Evolutionary conservation across 2,113 vertebrate genomes (phyloP), one percentile per base, ranked within the genome.

Genomic region (Gnathonemus longibarbis): DNA sequence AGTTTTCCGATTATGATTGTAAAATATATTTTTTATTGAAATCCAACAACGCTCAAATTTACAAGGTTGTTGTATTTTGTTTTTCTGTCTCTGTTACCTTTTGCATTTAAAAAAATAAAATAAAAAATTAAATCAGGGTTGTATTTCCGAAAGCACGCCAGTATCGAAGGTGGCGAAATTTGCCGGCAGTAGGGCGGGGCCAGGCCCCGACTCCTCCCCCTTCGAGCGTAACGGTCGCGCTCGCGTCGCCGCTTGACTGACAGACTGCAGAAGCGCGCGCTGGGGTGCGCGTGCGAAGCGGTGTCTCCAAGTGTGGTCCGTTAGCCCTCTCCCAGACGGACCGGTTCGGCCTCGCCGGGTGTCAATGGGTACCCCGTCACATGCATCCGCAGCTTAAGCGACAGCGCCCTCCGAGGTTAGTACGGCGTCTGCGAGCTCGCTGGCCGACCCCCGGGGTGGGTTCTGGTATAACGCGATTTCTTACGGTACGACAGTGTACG

Each of bases 331-430:
- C 39, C 87, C 3, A 66, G 19, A 31, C 39, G 24, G 87, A n/a
- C 58, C 39, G 10, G 10, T 84, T 27, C 87, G 35, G 39, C 42
- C 53, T 87, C 9, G 52, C 17, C 17, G 17, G 27, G 84, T 45
- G 21, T 62, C 17, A 39, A 56, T 50, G 86, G 27, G 50, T 21
- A 13, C 5, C 49, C 86, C 86, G 27, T 17, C 17, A 31, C 50
- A 89, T 84, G 89, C 80, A 45, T 21, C 21, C 53, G 31, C 80
- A 39, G 80, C 53, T 10, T 84, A 27, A 27, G 35, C 49, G 53
- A 56, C 89, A 19, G 74, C 52, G 53, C 17, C 52, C 89, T 35
- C 89, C 5, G 19, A 89, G 89, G 89, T 89, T 52, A 89, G 89
- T 89, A 56, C 52, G 13, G 35, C 49, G 46, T 83, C 46, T 39